A percentile compares a stretch with the other conserved stretches of the same genome.
Conservation (phyloP, 2,113 vertebrate species). For the Pseudorasbora parva region DNA sequence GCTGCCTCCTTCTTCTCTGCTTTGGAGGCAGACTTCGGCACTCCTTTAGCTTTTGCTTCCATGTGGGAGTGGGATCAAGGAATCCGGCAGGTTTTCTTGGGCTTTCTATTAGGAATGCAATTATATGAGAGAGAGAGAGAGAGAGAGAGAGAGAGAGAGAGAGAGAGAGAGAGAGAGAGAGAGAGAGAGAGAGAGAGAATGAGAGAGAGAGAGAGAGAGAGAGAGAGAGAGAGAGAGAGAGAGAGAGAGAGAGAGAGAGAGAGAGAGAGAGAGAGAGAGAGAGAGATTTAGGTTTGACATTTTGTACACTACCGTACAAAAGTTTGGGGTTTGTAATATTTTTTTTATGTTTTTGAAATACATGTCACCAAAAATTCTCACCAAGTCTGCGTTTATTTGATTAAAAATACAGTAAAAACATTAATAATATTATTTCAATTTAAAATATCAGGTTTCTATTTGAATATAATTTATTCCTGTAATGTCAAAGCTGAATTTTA, state of each 20-base stretch:
- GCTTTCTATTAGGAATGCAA: neutral
- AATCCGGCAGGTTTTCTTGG: neutral
- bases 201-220: neutral
- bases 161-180: neutral
- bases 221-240: neutral
- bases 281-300: neutral
- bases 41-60: conserved; percentile 76
- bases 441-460: neutral
- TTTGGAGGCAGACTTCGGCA: conserved; percentile 71
- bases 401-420: neutral
- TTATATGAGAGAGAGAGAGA: neutral
- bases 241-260: neutral
- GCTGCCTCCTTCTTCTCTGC: conserved; percentile 76
- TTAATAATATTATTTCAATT: neutral
- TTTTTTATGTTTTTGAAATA: neutral
- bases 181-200: too few species aligned
- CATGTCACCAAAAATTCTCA: neutral
- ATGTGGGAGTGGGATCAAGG: conserved; percentile 65
- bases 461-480: neutral
- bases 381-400: neutral
- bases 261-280: neutral
- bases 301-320: neutral
- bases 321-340: neutral
- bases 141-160: neutral
- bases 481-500: neutral